Evolutionary conservation across 2,113 vertebrate genomes (phyloP).

Genomic region (Ammodytes marinus): DNA sequence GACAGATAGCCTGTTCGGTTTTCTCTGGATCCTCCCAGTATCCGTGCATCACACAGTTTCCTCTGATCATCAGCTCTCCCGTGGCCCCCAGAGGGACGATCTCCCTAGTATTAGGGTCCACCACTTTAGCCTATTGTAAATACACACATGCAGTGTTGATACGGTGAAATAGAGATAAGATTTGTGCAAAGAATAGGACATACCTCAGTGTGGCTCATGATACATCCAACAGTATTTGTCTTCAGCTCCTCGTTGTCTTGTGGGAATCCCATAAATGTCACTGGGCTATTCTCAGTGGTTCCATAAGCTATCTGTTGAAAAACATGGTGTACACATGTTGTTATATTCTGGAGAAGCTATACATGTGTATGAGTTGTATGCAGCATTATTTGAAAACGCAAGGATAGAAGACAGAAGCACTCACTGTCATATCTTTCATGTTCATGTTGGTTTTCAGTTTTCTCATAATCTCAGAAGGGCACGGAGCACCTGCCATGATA

Average conservation of each 20-base stretch:
- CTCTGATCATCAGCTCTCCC: constrained; percentile 92
- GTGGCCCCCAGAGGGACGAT: constrained; percentile 83
- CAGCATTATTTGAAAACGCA: not conserved
- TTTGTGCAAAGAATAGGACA: no score
- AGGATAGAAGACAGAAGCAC: not conserved
- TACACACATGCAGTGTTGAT: not conserved
- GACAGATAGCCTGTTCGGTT: constrained; percentile 85
- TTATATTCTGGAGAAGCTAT: not conserved
- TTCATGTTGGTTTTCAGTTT: constrained; percentile 84
- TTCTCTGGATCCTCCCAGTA: constrained; percentile 91
- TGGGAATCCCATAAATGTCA: constrained; percentile 90
- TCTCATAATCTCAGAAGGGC: constrained; percentile 88
- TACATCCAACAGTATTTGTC: constrained; percentile 86
- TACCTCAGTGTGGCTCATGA: constrained; percentile 93
- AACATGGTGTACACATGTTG: not conserved
- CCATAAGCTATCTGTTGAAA: constrained; percentile 89
- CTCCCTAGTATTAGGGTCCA: constrained; percentile 81
- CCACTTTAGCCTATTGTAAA: constrained; percentile 89
- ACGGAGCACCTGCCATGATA: constrained; percentile 87
- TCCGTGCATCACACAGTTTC: constrained; percentile 93
- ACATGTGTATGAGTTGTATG: not conserved
- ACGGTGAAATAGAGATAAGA: not conserved
- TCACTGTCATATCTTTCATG: constrained; percentile 87
- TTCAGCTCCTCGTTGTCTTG: constrained; percentile 84
- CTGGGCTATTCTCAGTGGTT: constrained; percentile 95